Evolutionary conservation across 2,888 invertebrate species (phyloP), one percentile per base, ranked within the genome.

Genomic region (Amorpha juglandis): DNA sequence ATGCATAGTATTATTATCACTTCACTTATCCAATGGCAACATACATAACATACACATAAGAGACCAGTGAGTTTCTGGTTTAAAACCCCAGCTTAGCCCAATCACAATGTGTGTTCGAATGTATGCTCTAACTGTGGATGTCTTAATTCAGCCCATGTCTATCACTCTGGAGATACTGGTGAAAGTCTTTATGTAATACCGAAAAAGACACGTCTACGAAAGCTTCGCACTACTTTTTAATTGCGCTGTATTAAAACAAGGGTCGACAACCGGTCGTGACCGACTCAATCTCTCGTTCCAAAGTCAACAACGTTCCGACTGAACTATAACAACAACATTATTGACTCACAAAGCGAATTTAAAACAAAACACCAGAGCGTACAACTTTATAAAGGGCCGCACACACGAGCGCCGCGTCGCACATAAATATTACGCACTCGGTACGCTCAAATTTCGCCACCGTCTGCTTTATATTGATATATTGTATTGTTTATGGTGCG

Each of bases 401-500:
- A 72, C 71, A 76, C 78, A 78, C 74, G 74, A 70, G 73, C 74
- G 75, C 58, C 76, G 76, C 75, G 74, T 78, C 78, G 79, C 84
- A 84, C 89, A 90, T 89, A 91, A 90, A 91, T 90, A 91, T 88
- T 80, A 91, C 90, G 88, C 89, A 91, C 90, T 89, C 89, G 89
- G 77, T 89, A 87, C 88, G 91, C 87, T 91, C 88, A 91, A 92
- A 92, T 92, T 93, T 92, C 92, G 91, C 92, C 92, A 92, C 93
- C 92, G 92, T 92, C 90, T 91, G 92, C 90, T 89, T 90, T 90
- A 91, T 92, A 92, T 92, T 93, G 93, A 93, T 93, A 93, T 92
- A 93, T 93, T 91, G 92, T 93, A 92, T 92, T 93, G 92, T 93
- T 93, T 93, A 93, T 92, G 90, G 92, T 88, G 87, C 91, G 90